Base-by-base conservation (phyloP, 2,888 invertebrate genomes). In the Polymixis lichenea region DNA sequence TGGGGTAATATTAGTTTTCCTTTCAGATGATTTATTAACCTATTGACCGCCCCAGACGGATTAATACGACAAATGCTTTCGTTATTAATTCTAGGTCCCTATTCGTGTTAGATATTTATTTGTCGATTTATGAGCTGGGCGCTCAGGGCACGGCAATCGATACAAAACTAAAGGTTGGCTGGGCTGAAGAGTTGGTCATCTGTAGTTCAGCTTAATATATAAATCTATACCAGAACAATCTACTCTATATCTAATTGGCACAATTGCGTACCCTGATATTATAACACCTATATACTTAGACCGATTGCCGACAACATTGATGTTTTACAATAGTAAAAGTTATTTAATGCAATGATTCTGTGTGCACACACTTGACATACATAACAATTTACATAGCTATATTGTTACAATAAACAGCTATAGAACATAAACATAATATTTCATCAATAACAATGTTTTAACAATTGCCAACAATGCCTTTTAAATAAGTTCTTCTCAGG, bases 251-350 rank as follows among this genome's bases (percentile, higher is more conserved):
- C 67, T 77, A 80, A 80, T 89, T 88, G 88, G 89, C 88, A 88
- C 89, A 80, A 72, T 72, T 71, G 76, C 77, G 83, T 87, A 88
- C 89, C 89, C 86, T 87, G 87, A 81, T 83, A 73, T 22, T 64
- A 76, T 68, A 82, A 78, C 75, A 77, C 19, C 71, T 70, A 53
- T 8, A 55, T 60, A 49, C 19, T 65, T 69, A 76, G 22, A 69
- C 55, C 64, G 6, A 83, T 72, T 64, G 32, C 51, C 22, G 9
- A 61, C 64, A 56, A 56, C 43, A 46, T 64, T 51, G 22, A 49
- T 51, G 38, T 74, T 56, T 80, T 66, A 65, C 68, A 65, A 56
- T 58, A 51, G 28, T 68, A 58, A 66, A 73, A 68, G 15, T 53
- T 56, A 61, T 67, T n/a, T 70, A 78, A 67, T 69, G 28, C 55